Evolutionary conservation across 2,797 vertebrate species (phyloP), one percentile per base, ranked within the genome.

Genomic region (Moxostoma hubbsi): DNA sequence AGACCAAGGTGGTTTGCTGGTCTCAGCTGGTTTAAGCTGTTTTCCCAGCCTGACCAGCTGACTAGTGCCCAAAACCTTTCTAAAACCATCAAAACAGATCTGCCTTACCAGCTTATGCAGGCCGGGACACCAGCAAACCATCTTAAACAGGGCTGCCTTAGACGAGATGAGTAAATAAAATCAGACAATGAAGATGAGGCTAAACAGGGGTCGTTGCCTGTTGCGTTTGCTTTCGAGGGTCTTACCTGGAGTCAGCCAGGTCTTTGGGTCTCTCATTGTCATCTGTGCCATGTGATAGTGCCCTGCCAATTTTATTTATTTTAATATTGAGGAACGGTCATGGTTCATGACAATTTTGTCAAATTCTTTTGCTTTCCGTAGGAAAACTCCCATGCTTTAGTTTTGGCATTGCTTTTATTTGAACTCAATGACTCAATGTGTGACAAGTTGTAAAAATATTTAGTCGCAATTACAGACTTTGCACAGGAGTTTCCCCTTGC

Each of bases 211-310:
- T 88, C 84, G 84, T 89, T 88, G 88, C 91, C 90, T 90, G 87
- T 88, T 88, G 87, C 80, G 80, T 85, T 81, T 71, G 79, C 80
- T 82, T 88, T 87, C 87, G 63, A 36, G 45, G 70, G 91, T 92
- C 94, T 95, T 94, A 95, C 94, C 94, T 94, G 93, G 92, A 92
- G 89, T 91, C 91, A 86, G 92, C 90, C 91, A 92, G 92, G 91
- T 94, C 94, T 94, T 94, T 94, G 89, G 92, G 92, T 93, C 93
- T 93, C 90, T 94, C 93, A 93, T 91, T 95, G 89, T 94, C 94
- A 88, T 89, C 89, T 93, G 93, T 94, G 89, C 94, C 94, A 92
- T 93, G 92, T 93, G 93, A 94, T 90, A 93, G 93, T 85, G 92
- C 92, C 94, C 93, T 94, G 94, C 90, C 87, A 91, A 94, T 93